Base-by-base conservation (phyloP, 2,888 invertebrate species). In the Cephalotes varians region DNA sequence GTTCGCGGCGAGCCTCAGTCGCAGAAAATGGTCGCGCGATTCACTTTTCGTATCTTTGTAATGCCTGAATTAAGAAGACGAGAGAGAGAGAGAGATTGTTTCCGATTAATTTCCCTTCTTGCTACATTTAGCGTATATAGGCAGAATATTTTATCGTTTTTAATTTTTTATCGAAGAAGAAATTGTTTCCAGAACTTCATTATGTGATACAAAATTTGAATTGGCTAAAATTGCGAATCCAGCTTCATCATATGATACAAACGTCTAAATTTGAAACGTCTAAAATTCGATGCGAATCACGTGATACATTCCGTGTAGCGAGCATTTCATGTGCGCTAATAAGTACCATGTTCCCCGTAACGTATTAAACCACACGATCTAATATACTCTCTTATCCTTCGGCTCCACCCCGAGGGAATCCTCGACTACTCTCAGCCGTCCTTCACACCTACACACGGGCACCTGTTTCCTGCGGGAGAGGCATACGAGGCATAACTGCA, bases 291-390 rank as follows among this genome's bases (percentile, higher is more conserved):
- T 2, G 56, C 28, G 21, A 34, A 31, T 31, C 40, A 31, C 25
- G 3, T 10, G 64, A n/a, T 18, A 64, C 49, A 15, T 21, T 15
- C 15, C 37, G 5, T 58, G 9, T 37, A 28, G 21, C 40, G 60
- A 47, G 65, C 28, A 40, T 58, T 69, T 77, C 77, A 25, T 15
- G 10, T 76, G 21, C 54, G 31, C 71, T 71, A 47, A 71, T 79
- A 71, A 79, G 58, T 47, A 71, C 56, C 69, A 12, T 34, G 51
- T 71, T 77, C 25, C 37, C 34, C 21, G 21, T 71, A 56, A 56
- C 31, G 47, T 69, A 81, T 81, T 81, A 81, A 81, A 82, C 54
- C 37, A 49, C 40, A 47, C 72, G 73, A 80, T 65, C 73, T 72
- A 73, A 84, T 69, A 65, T 69, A 54, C 65, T 69, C 44, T 40